Conservation (phyloP, 2,113 vertebrate species). For the Crotalus horridus region DNA sequence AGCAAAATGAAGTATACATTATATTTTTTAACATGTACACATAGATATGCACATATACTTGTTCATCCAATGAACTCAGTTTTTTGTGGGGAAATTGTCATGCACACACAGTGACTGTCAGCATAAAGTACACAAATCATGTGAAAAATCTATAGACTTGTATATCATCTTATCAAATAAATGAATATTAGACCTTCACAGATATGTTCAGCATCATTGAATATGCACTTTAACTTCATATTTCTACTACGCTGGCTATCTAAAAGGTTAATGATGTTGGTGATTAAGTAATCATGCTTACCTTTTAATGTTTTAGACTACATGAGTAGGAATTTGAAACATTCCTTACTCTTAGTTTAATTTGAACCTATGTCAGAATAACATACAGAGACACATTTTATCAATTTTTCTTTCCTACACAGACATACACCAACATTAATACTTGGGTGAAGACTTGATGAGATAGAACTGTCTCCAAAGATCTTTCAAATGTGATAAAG, state of each 20-base stretch:
- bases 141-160: background rate
- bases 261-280: background rate
- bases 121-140: background rate
- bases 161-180: background rate
- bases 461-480: background rate
- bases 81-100: background rate
- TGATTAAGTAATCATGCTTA: conserved; percentile 3
- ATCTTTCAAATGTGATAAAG: background rate
- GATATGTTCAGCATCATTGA: background rate
- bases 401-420: background rate
- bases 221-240: background rate
- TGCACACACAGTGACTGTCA: background rate
- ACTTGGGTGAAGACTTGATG: background rate
- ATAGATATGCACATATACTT: background rate
- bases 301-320: background rate
- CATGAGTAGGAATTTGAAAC: background rate
- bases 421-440: background rate
- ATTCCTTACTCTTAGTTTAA: background rate
- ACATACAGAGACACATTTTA: background rate
- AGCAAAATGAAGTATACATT: background rate
- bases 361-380: background rate
- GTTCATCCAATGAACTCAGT: background rate
- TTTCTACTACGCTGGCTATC: background rate
- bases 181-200: background rate
- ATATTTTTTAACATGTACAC: background rate